A percentile compares a stretch with the other conserved stretches of the same genome.
These are phyloP conservation scores for Galeopsomyia nigrocyanea DNA, from an alignment of 2,888 invertebrate species.

Conservation along the genomic window DNA sequence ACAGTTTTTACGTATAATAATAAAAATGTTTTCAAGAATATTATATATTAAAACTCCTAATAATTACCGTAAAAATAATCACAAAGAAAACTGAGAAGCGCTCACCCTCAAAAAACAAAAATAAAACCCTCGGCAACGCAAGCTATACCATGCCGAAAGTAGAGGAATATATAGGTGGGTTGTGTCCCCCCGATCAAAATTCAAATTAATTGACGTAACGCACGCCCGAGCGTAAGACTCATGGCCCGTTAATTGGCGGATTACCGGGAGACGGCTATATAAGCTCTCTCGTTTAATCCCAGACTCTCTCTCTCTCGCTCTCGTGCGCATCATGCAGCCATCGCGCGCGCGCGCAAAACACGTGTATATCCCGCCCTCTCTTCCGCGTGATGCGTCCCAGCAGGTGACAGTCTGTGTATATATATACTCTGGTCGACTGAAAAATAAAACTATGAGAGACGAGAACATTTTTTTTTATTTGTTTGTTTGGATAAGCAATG, in stretches of 20 bases:
- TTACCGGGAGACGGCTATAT: slow-evolving; percentile 25
- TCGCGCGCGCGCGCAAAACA: not conserved
- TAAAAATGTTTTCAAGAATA: not conserved
- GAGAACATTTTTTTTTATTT: too few species aligned
- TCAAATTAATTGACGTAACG: slow-evolving; percentile 41
- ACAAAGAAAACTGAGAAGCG: not conserved
- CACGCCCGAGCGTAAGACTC: slow-evolving; percentile 20
- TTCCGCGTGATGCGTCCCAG: not conserved
- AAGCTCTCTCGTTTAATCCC: slow-evolving; percentile 34
- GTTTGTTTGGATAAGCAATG: too few species aligned
- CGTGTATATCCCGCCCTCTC: slow-evolving; percentile 1
- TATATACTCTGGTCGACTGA: too few species aligned
- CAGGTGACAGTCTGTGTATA: too few species aligned
- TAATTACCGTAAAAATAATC: not conserved
- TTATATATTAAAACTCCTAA: not conserved
- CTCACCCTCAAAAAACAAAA: too few species aligned
- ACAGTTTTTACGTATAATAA: too few species aligned
- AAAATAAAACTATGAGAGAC: too few species aligned
- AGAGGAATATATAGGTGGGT: too few species aligned
- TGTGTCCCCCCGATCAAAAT: slow-evolving; percentile 17
- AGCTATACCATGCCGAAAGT: too few species aligned
- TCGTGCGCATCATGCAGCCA: slow-evolving; percentile 11
- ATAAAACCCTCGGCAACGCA: too few species aligned
- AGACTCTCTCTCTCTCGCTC: not conserved
- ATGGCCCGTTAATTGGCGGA: slow-evolving; percentile 43